phyloP scores from a whole-genome alignment of 92 coral and sea anemone species.

The Porites rus region DNA sequence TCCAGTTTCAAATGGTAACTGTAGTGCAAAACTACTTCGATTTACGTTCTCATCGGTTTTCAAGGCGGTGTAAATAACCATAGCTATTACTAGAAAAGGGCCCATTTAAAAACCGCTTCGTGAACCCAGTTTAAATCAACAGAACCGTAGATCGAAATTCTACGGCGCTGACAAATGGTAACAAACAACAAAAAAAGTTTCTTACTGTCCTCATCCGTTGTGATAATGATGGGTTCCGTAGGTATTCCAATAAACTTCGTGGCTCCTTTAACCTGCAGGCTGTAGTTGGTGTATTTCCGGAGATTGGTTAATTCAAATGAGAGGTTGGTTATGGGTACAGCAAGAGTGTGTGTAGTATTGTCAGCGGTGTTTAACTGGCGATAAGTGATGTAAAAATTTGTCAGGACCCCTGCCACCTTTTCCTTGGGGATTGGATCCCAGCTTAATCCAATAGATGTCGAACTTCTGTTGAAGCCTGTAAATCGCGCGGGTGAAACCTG shows the following conservation, averaged over 20 bases:
- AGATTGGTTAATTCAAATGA: slow-evolving; percentile 49
- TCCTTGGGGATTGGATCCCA: slow-evolving; percentile 67
- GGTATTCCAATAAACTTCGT: slow-evolving; percentile 60
- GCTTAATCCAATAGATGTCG: slow-evolving; percentile 68
- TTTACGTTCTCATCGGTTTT: no score
- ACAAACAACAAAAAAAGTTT: background rate
- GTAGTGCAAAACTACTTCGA: no score
- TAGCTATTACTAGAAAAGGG: no score
- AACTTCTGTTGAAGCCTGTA: slow-evolving; percentile 70
- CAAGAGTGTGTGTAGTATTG: slow-evolving; percentile 24
- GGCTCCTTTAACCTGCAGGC: slow-evolving; percentile 42
- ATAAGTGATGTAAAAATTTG: slow-evolving; percentile 63
- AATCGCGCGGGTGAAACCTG: slow-evolving; percentile 63
- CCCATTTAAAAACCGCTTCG: no score
- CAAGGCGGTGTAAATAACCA: no score
- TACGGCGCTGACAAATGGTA: background rate
- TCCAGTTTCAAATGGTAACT: no score
- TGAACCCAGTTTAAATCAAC: no score
- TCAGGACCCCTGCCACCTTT: slow-evolving; percentile 76
- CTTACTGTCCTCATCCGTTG: slow-evolving; percentile 74
- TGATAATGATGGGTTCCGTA: slow-evolving; percentile 19
- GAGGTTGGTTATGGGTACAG: slow-evolving; percentile 19
- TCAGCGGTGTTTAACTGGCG: slow-evolving; percentile 42
- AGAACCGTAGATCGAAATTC: no score
- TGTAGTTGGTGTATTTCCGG: slow-evolving; percentile 60